phyloP scores from a whole-genome alignment of 2,797 vertebrate genomes.

The Gambusia yucatana region DNA sequence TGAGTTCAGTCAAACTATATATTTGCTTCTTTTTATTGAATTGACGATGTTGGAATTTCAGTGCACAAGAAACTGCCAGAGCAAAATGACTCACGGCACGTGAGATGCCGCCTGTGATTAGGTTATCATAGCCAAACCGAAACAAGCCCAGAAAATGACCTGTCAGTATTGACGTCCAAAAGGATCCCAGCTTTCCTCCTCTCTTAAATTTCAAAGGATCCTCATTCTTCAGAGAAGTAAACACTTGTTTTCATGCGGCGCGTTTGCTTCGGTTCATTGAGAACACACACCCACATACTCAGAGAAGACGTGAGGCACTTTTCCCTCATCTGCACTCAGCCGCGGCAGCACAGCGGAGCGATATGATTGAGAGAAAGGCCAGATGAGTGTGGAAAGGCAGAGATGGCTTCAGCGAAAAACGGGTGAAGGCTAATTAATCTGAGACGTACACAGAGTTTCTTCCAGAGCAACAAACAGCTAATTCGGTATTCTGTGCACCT shows the following conservation, averaged over 20 bases:
- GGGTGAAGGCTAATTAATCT: slow-evolving; percentile 40
- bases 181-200: slow-evolving; percentile 4
- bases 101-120: neutral
- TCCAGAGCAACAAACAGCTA: slow-evolving; percentile 14
- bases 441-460: slow-evolving; percentile 11
- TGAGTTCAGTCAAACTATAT: neutral
- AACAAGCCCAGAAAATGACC: neutral
- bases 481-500: slow-evolving; percentile 21
- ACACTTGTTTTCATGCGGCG: neutral
- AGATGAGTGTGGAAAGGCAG: slow-evolving; percentile 14
- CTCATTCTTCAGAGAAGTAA: neutral
- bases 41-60: neutral
- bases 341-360: slow-evolving; percentile 8
- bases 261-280: slow-evolving; percentile 17
- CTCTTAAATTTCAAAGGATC: slow-evolving; percentile 20
- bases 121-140: neutral
- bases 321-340: slow-evolving; percentile 12
- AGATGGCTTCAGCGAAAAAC: slow-evolving; percentile 16
- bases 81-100: neutral
- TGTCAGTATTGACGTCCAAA: too few species aligned
- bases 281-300: slow-evolving; percentile 21
- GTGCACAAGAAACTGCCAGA: neutral
- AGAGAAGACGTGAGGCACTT: slow-evolving; percentile 10
- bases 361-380: slow-evolving; percentile 3
- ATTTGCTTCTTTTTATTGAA: neutral